These are phyloP conservation scores for Lasiurus cinereus DNA, from an alignment of 2,113 vertebrate genomes.

Conservation along the genomic window DNA sequence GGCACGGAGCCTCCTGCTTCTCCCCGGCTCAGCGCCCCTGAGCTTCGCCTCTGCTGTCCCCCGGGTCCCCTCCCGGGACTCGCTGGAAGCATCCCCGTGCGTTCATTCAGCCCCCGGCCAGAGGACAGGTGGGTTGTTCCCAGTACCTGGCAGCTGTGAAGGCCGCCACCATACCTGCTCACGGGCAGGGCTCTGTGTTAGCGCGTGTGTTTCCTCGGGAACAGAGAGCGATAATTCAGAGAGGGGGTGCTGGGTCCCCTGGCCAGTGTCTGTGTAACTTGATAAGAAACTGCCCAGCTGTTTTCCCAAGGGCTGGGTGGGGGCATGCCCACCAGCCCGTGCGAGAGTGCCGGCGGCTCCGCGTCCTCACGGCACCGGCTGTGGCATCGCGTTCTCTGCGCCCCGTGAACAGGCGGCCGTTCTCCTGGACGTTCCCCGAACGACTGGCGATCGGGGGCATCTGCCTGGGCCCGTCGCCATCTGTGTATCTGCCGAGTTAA, in stretches of 20 bases:
- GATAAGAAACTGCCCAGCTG: not conserved
- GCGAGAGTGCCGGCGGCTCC: fast-evolving
- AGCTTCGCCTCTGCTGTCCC: too few relatives aligned
- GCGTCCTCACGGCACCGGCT: not conserved
- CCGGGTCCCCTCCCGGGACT: not conserved
- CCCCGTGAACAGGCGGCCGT: not conserved
- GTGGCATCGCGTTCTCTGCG: not conserved
- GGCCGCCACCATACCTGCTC: not conserved
- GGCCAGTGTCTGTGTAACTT: not conserved
- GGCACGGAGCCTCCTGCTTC: not conserved
- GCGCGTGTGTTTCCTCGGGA: not conserved
- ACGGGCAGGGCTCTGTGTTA: not conserved
- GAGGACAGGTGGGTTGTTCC: not conserved
- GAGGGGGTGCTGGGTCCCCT: not conserved
- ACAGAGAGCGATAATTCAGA: not conserved
- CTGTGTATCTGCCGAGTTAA: not conserved
- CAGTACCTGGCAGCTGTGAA: not conserved
- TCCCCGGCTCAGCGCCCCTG: not conserved
- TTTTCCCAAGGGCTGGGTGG: not conserved
- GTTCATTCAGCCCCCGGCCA: not conserved
- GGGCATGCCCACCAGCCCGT: not conserved
- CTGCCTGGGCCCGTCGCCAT: not conserved
- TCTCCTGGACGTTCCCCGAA: not conserved
- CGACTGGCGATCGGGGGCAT: not conserved
- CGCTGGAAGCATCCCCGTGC: too few relatives aligned